phyloP scores from a whole-genome alignment of 2,797 vertebrate genomes.

The Xiphorhynchus erythropygius region DNA sequence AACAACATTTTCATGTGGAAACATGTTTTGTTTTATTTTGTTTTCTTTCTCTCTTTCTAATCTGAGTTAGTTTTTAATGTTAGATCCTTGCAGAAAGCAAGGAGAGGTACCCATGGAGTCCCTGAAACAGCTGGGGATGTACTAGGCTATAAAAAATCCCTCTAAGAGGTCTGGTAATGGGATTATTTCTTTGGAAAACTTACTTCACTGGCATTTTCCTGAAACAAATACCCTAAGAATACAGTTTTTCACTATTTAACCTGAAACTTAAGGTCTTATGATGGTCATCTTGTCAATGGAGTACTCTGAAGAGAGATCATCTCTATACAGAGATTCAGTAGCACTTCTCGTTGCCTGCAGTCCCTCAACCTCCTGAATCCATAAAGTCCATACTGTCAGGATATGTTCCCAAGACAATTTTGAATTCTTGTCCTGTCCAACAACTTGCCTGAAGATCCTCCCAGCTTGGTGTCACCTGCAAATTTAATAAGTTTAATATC shows the following conservation, averaged over 20 bases:
- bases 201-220: background rate
- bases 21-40: background rate
- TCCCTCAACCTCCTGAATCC: background rate
- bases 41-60: background rate
- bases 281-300: background rate
- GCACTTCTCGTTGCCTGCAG: background rate
- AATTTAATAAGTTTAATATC: background rate
- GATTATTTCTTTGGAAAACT: background rate
- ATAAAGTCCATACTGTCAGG: background rate
- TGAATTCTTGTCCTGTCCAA: background rate
- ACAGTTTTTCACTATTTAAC: background rate
- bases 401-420: background rate
- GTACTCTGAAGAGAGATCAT: background rate
- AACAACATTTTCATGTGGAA: background rate
- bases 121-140: background rate
- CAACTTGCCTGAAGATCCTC: background rate
- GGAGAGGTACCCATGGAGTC: rapidly evolving
- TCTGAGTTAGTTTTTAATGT: background rate
- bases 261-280: background rate
- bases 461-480: background rate
- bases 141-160: background rate
- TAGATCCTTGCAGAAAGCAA: background rate
- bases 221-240: background rate
- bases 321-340: background rate
- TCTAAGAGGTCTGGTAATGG: background rate